A percentile compares a stretch with the other conserved stretches of the same genome.
Conservation (phyloP, 2,113 vertebrate species). For the Brienomyrus longianalis region DNA sequence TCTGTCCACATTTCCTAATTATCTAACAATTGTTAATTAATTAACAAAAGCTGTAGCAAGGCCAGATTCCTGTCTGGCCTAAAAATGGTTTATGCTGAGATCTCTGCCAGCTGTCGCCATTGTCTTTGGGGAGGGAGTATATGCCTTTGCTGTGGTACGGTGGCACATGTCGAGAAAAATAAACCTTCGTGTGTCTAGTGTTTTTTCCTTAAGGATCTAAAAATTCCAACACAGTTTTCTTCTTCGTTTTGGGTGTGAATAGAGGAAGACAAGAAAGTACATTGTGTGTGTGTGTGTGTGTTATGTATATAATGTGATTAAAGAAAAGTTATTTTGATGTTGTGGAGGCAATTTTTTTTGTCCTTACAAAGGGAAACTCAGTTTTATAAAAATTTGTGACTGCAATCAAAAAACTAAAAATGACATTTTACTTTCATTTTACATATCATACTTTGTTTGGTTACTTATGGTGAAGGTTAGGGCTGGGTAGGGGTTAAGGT, state of each 20-base stretch:
- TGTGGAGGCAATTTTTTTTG: no score
- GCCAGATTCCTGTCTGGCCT: not conserved
- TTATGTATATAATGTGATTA: no score
- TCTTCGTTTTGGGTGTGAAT: not conserved
- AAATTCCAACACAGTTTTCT: not conserved
- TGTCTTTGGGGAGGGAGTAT: not conserved
- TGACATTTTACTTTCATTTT: no score
- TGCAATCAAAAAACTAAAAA: no score
- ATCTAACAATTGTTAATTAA: constrained; percentile 1
- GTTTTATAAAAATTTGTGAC: no score
- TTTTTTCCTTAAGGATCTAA: not conserved
- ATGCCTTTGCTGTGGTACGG: not conserved
- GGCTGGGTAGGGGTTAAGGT: no score
- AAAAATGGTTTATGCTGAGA: not conserved
- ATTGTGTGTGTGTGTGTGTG: not conserved
- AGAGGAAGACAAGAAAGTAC: not conserved
- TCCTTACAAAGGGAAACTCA: no score
- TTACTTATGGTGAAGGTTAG: no score
- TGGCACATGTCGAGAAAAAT: not conserved
- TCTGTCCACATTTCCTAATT: not conserved
- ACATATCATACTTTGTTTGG: no score
- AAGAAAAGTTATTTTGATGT: no score
- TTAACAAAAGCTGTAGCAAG: not conserved
- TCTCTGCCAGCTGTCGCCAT: not conserved
- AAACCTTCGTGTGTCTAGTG: not conserved